Base-by-base conservation (phyloP, 2,797 vertebrate species). In the Epinephelus awoara region DNA sequence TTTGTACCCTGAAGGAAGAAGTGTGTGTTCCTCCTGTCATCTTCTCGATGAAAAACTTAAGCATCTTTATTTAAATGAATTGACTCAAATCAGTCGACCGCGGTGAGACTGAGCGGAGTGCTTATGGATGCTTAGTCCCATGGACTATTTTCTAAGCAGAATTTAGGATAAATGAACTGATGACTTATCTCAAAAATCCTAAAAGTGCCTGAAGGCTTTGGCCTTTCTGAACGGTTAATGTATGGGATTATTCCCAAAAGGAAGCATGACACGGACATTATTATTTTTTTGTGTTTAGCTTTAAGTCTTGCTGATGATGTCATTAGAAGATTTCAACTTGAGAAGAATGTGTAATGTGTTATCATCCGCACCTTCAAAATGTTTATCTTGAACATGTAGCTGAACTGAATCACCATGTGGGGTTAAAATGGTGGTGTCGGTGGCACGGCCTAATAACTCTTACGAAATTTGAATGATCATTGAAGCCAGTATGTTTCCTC, bases 191-290 rank as follows among this genome's bases (percentile, higher is more conserved):
- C 79, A 84, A 29, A 29, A 29, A 91, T 94, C 92, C 90, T 94
- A 91, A 93, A 96, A 96, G 95, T 96, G 96, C 95, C 95, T 96
- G 91, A 88, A 89, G 89, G 85, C 87, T 89, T 93, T 90, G 89
- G 90, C 91, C 84, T 92, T 94, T 89, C 88, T 83, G 88, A 93
- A 90, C 76, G 79, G 72, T 89, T 85, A 82, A 85, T 72, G 89
- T 92, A 91, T 81, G 88, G 89, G 92, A 89, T 71, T 83, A 75
- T 89, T 89, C 90, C 88, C 84, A 89, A 75, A 29, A 92, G 64
- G 84, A 88, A 79, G 86, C 75, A 81, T 77, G 82, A 91, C 85
- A 69, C 69, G 84, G 75, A 89, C 84, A 40, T 84, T 76, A 49
- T 47, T 29, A 29, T 83, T 75, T 52, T 62, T 84, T 67, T 85